phyloP scores from a whole-genome alignment of 2,113 vertebrate genomes.

The Notothenia rossii region DNA sequence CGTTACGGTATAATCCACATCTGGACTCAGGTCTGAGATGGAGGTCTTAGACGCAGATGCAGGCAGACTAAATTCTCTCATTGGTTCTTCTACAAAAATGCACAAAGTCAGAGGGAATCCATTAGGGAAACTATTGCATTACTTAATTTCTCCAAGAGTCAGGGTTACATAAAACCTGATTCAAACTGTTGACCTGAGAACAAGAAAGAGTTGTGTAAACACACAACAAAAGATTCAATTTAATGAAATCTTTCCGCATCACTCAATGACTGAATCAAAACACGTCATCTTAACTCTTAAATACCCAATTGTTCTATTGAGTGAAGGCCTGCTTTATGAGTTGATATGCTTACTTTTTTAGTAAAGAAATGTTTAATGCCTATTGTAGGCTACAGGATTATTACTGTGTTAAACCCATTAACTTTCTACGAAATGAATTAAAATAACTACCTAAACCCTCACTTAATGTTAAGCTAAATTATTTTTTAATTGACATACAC shows the following conservation, averaged over 20 bases:
- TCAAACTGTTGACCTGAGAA: constrained; percentile 41
- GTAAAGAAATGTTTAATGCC: too few relatives aligned
- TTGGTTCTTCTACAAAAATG: constrained; percentile 86
- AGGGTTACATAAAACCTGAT: constrained; percentile 32
- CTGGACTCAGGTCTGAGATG: constrained; percentile 89
- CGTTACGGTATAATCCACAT: constrained; percentile 90
- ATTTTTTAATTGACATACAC: too few relatives aligned
- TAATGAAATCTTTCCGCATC: constrained; percentile 50
- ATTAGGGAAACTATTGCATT: constrained; percentile 63
- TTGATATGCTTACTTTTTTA: too few relatives aligned
- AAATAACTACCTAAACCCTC: background rate
- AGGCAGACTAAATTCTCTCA: constrained; percentile 90
- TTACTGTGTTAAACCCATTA: too few relatives aligned
- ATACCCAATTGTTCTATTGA: background rate
- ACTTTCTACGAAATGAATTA: background rate
- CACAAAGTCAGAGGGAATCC: constrained; percentile 58
- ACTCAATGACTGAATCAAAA: constrained; percentile 21
- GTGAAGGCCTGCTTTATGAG: too few relatives aligned
- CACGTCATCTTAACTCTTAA: constrained; percentile 39
- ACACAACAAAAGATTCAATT: constrained; percentile 28
- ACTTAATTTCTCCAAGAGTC: constrained; percentile 56
- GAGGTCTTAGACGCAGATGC: constrained; percentile 87
- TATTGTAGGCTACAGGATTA: too few relatives aligned
- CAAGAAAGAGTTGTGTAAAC: constrained; percentile 41
- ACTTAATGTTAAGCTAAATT: background rate